Base-by-base conservation (phyloP, 2,797 vertebrate genomes). In the Trematomus bernacchii region DNA sequence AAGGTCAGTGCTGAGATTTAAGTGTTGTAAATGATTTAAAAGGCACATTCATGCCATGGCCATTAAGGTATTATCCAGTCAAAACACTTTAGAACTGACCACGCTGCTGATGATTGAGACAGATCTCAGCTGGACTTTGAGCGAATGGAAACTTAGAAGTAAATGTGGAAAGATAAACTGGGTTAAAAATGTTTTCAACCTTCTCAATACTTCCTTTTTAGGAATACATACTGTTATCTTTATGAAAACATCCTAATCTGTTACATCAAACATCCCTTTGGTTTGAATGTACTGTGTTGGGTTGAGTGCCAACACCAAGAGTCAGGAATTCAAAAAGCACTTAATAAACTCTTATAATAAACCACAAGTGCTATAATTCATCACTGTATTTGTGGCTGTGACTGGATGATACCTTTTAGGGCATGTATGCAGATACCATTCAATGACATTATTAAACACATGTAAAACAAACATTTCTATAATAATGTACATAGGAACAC, bases 11-110 rank as follows among this genome's bases (percentile, higher is more conserved):
- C 58, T 83, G 74, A 80, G 67, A 62, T 64, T 69, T 67, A 57
- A 10, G 46, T 55, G 37, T 61, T 80, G 21, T 47, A 73, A 87
- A 77, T 86, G 8, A 83, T 67, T 79, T 37, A 83, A 90, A 93
- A 93, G 92, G 92, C 91, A 93, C 91, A 87, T 90, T 91, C 86
- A 90, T 88, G 87, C 73, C 63, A 88, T 69, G 70, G 72, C 79
- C 77, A 85, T 70, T 74, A 89, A 89, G 63, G 71, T 90, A 80
- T 72, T 55, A 84, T 84, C 85, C 89, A 87, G 85, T 82, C 80
- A 73, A 61, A 90, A 84, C 64, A 80, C 30, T 73, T 27, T 3
- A 19, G 7, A 70, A 37, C 30, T 1, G 4, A 61, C 16, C 30
- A 30, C 0, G 10, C 47, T 55, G 48, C 21, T 73, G 15, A 37